Conservation (phyloP, 2,113 vertebrate genomes). For the Seriola dumerili region DNA sequence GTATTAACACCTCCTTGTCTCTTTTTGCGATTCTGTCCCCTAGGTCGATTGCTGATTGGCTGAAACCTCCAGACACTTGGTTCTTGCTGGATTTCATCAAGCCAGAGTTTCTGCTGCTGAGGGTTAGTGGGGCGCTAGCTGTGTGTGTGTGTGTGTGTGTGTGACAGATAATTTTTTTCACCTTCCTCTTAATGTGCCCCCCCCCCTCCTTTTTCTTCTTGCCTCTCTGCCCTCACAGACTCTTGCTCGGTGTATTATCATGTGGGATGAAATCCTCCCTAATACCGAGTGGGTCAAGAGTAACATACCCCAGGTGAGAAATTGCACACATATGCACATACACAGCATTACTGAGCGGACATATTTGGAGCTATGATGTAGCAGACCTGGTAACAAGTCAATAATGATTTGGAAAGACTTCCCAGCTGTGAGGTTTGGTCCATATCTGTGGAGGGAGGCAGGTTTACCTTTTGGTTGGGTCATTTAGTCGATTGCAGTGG, state of each 20-base stretch:
- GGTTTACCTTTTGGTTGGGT: not conserved
- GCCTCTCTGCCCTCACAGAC: slow-evolving; percentile 82
- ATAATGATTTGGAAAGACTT: slow-evolving; percentile 20
- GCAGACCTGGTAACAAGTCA: slow-evolving; percentile 13
- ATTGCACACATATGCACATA: slow-evolving; percentile 6
- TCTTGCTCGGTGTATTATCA: slow-evolving; percentile 94
- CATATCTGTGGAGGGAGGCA: not conserved
- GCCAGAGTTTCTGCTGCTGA: slow-evolving; percentile 95
- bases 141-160: slow-evolving; percentile 18
- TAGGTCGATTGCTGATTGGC: slow-evolving; percentile 98
- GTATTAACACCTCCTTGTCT: slow-evolving; percentile 68
- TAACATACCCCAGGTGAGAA: slow-evolving; percentile 94
- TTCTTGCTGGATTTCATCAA: slow-evolving; percentile 98
- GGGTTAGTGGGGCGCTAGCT: slow-evolving; percentile 84
- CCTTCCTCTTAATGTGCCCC: slow-evolving; percentile 8
- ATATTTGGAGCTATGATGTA: not conserved
- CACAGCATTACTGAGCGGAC: not conserved
- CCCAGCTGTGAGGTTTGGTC: not conserved
- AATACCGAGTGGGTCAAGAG: slow-evolving; percentile 96
- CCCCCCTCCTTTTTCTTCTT: not conserved
- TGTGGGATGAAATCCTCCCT: slow-evolving; percentile 98
- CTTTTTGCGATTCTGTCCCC: slow-evolving; percentile 43
- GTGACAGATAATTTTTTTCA: not conserved
- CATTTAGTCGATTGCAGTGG: not conserved
- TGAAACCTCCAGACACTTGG: slow-evolving; percentile 97